These are phyloP conservation scores for Saccostrea glomerata DNA, from an alignment of 1,140 invertebrate species.

Conservation along the genomic window DNA sequence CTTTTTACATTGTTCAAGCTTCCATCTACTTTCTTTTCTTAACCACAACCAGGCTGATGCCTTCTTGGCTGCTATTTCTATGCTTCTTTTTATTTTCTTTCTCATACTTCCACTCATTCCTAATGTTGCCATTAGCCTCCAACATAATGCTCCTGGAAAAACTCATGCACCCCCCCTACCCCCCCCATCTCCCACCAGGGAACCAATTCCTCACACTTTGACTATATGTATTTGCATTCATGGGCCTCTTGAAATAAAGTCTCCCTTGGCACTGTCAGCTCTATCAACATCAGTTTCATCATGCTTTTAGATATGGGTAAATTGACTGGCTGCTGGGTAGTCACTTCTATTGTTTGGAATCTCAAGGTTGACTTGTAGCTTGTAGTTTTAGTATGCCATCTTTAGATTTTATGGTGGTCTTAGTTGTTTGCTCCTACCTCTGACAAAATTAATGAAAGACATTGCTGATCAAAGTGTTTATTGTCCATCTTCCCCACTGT, in stretches of 20 bases:
- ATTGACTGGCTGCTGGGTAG: slow-evolving; percentile 33
- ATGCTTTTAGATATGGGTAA: neutral
- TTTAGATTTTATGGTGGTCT: neutral
- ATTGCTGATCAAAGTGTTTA: neutral
- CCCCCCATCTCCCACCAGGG: slow-evolving; percentile 21
- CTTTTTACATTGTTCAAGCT: neutral
- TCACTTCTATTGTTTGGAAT: slow-evolving; percentile 32
- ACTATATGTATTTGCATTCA: slow-evolving; percentile 21
- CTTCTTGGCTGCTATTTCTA: neutral
- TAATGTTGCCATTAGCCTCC: neutral
- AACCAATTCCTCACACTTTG: slow-evolving; percentile 46
- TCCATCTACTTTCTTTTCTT: neutral
- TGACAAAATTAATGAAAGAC: neutral
- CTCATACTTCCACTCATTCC: neutral
- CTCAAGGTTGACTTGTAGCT: slow-evolving; percentile 43
- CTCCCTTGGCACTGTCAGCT: slow-evolving; percentile 49
- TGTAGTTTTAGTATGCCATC: slow-evolving; percentile 37
- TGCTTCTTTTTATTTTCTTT: neutral
- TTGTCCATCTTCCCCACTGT: neutral
- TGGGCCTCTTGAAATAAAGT: slow-evolving; percentile 51
- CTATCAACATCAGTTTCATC: slow-evolving; percentile 42
- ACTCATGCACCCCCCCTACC: slow-evolving; percentile 19
- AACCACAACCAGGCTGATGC: neutral
- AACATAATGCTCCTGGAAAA: neutral
- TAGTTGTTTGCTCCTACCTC: neutral